Base-by-base conservation (phyloP, 1,140 invertebrate species). In the Magallana ariakensis region DNA sequence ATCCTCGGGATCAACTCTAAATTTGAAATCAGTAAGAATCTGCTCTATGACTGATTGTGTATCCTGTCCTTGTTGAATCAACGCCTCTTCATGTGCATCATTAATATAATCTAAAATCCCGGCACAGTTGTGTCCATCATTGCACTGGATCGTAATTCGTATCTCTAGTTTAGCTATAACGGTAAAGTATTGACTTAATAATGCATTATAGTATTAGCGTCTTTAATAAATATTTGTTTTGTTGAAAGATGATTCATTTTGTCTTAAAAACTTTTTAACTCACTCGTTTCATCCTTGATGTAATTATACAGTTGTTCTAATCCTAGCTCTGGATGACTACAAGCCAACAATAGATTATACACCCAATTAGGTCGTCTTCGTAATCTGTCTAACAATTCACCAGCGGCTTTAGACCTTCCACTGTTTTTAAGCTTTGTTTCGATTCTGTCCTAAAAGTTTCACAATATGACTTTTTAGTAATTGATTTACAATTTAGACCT, bases 71-170 rank as follows among this genome's bases (percentile, higher is more conserved):
- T 70, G 62, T 4, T 70, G 22, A 26, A 7, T 13, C 66, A 13
- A 11, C 26, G 22, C 13, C 13, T 75, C 8, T 15, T 9, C 9
- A 26, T 7, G 8, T 26, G 9, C 22, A 19, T 22, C 22, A 26
- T 70, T n/a, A 13, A n/a, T 60, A 13, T 0, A 16, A 11, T n/a
- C 66, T 70, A 0, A 13, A 26, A 10, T 2, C 33, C 33, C 33
- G 26, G 66, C 19, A 26, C 66, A 75, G 22, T 75, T 33, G 11
- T 75, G 66, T 75, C 66, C 66, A 75, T 75, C 66, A 26, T 13
- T 9, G 22, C 66, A 75, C 15, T 26, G 6, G 9, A 10, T 26
- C 9, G 66, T 75, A 26, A 75, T 33, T 26, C 33, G 22, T 75
- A 75, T 75, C 22, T 75, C 22, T 33, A 75, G 13, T 33, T 75